Base-by-base conservation (phyloP, 2,113 vertebrate species). In the Calyptommatus sinebrachiatus region DNA sequence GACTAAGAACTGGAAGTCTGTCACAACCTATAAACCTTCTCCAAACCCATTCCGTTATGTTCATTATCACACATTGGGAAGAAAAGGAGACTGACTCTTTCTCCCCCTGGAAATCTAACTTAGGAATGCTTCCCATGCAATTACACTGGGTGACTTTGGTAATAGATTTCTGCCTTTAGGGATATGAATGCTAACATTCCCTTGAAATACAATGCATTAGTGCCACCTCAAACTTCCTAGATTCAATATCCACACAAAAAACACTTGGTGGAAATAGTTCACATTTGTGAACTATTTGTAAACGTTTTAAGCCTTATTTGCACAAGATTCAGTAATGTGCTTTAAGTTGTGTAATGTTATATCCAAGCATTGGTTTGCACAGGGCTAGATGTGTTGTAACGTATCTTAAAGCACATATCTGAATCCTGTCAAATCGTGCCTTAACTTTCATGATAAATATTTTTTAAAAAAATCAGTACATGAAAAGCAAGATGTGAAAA, bases 61-160 rank as follows among this genome's bases (percentile, higher is more conserved):
- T 90, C 85, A 91, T 92, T 89, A 91, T 88, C 86, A 90, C 89
- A 92, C 3, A 89, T 78, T 86, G 89, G 85, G 80, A 91, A 92
- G 92, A 88, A 91, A 92, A 93, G 84, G 73, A 85, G 80, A 89
- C 87, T 88, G 89, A 90, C 75, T 90, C 81, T 87, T 89, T 78
- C 87, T 89, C 87, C 84, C 90, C 35, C 35, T 41, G 76, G 80
- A 91, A 90, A 79, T 73, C 80, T 78, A 84, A 85, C 85, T 88
- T 86, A 83, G 92, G 94, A 84, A 86, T 85, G 82, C 80, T 89
- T 90, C 88, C 92, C 83, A 76, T 80, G 88, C 88, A 93, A 92
- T 86, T 92, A 89, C 84, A 87, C 12, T 85, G 84, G 76, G 82
- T 86, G 83, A 89, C 83, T 95, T 81, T 84, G 83, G 83, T 89